Percentiles rank a stretch among this genome's conserved stretches.
These are phyloP conservation scores for Thera britannica DNA, from an alignment of 2,888 invertebrate species.

Conservation along the genomic window DNA sequence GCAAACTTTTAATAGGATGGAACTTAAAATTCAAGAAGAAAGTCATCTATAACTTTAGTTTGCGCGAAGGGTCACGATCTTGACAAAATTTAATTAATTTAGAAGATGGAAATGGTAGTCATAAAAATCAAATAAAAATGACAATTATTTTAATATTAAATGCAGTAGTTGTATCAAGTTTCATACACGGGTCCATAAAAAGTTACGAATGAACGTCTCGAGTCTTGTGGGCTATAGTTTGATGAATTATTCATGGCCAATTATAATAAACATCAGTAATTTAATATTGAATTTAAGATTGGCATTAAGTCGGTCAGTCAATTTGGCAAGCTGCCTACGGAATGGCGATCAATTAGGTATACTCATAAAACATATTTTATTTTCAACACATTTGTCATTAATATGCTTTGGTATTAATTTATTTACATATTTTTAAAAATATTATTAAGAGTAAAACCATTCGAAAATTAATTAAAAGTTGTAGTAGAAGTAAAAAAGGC, in stretches of 20 bases:
- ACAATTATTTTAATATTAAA: constrained; percentile 23
- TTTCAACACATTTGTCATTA: constrained; percentile 26
- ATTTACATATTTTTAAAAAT: neutral
- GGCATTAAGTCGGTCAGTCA: constrained; percentile 43
- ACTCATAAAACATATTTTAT: constrained; percentile 31
- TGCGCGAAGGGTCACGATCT: constrained; percentile 14
- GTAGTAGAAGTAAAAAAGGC: too few relatives aligned
- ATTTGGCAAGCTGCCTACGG: constrained; percentile 42
- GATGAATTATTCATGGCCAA: constrained; percentile 55
- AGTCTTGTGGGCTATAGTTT: constrained; percentile 47
- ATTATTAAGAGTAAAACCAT: neutral
- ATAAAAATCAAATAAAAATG: constrained; percentile 22
- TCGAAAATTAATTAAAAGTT: too few relatives aligned
- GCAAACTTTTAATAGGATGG: constrained; percentile 84
- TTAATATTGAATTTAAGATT: constrained; percentile 56
- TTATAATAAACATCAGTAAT: constrained; percentile 51
- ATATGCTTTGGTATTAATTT: neutral
- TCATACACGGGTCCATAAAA: constrained; percentile 36
- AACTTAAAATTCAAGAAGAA: constrained; percentile 80
- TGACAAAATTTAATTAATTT: constrained; percentile 11
- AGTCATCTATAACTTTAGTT: constrained; percentile 69
- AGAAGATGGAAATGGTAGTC: constrained; percentile 6
- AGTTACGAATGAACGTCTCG: constrained; percentile 43
- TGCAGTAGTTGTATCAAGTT: constrained; percentile 28
- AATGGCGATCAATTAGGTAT: constrained; percentile 39